Evolutionary conservation across 2,113 vertebrate species (phyloP), one percentile per base, ranked within the genome.

Genomic region (Anguilla rostrata): DNA sequence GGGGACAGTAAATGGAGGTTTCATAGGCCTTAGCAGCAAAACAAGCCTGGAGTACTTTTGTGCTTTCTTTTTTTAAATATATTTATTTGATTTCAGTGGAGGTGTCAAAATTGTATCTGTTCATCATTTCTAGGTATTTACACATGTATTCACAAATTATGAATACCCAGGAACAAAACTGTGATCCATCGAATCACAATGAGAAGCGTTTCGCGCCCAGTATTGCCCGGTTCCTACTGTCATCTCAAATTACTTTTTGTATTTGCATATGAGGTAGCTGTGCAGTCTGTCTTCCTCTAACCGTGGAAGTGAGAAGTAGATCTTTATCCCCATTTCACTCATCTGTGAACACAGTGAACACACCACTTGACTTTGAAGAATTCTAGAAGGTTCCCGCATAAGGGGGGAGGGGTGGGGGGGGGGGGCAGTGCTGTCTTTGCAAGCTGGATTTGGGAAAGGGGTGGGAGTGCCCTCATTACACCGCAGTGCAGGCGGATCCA

Each of bases 241-340:
- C 15, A 5, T 18, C 34, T 82, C 80, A 40, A 46, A 11, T 78
- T 20, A 20, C 20, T 41, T 78, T 34, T 22, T 9, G 26, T 22
- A 82, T 81, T 71, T 53, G 49, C 86, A 57, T 83, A 53, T 78
- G 43, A 83, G 66, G 86, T 83, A 78, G 63, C 49, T 86, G 20
- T 46, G 49, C 63, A 53, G 29, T 66, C 39, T n/a, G 82, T 78
- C 43, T 83, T 78, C 82, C 86, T 83, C 39, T 20, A 15, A 41
- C 29, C 53, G 20, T 39, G 86, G 26, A 56, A 26, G 18, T 16
- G 60, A 75, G 86, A 79, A 78, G 86, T 39, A 2, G 3, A 20
- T 82, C 46, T 49, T 86, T n/a, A 5, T 57, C 2, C 41, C 22
- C 63, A 14, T n/a, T 53, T 60, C 39, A 53, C 49, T 12, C 18